A percentile compares a stretch with the other conserved stretches of the same genome.
Conservation (phyloP, 2,888 invertebrate species). For the Standfussiana lucernea region DNA sequence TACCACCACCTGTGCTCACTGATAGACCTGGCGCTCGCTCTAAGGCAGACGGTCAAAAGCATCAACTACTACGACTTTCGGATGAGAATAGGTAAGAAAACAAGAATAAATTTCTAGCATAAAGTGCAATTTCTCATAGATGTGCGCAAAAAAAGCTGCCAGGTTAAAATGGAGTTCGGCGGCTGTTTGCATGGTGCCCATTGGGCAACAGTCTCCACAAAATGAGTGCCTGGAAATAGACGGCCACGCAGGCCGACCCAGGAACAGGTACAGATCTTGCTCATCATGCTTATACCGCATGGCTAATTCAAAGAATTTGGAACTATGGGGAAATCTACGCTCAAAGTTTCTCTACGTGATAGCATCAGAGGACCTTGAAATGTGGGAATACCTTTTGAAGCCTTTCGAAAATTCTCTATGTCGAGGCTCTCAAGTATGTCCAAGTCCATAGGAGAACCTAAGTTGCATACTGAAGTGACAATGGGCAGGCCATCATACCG, state of each 20-base stretch:
- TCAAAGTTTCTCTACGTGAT: background rate
- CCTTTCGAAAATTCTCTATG: background rate
- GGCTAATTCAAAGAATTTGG: background rate
- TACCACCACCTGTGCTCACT: conserved; percentile 96
- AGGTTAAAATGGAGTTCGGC: background rate
- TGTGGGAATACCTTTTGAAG: background rate
- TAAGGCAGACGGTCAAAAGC: conserved; percentile 96
- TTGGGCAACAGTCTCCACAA: background rate
- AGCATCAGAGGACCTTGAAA: background rate
- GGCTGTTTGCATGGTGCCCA: background rate
- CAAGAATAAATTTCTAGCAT: background rate
- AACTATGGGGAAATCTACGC: background rate
- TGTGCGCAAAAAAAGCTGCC: background rate
- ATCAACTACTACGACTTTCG: conserved; percentile 98
- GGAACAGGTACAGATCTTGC: background rate
- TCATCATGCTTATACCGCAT: background rate
- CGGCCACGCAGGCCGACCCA: background rate
- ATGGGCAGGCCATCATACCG: background rate
- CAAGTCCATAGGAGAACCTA: background rate
- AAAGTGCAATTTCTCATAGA: background rate
- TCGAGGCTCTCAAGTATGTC: background rate
- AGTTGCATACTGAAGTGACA: background rate
- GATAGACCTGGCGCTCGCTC: conserved; percentile 97
- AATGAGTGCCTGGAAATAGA: background rate
- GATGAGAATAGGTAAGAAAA: conserved; percentile 94